Evolutionary conservation across 2,797 vertebrate genomes (phyloP).

Genomic region (Xyrichtys novacula): DNA sequence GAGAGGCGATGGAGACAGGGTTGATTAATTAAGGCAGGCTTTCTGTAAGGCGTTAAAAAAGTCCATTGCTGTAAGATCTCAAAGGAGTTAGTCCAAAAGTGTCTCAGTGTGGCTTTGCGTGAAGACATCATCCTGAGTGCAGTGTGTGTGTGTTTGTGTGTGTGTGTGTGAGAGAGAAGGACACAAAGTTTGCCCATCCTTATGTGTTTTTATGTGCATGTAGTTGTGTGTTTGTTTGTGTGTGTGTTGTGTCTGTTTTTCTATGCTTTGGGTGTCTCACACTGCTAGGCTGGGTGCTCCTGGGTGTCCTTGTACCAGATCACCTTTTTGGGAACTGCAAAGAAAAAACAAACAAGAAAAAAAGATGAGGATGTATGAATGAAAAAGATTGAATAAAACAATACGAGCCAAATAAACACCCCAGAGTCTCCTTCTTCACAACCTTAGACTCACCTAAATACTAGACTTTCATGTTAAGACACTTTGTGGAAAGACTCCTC

Average conservation of each 20-base stretch:
- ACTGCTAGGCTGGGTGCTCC: constrained; percentile 82
- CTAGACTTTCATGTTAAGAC: no score
- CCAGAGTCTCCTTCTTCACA: no score
- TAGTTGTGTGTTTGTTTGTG: constrained; percentile 53
- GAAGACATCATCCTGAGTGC: constrained; percentile 85
- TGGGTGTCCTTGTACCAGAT: constrained; percentile 83
- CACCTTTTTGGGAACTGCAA: constrained; percentile 81
- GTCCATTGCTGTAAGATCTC: constrained; percentile 82
- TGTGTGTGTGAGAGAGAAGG: constrained; percentile 61
- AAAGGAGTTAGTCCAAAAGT: constrained; percentile 85
- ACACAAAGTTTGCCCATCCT: constrained; percentile 65
- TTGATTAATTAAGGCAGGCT: constrained; percentile 85
- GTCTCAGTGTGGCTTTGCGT: constrained; percentile 83
- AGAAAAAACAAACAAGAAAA: not conserved
- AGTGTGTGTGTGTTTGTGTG: constrained; percentile 68
- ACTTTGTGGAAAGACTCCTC: no score
- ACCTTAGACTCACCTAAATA: no score
- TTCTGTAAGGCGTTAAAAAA: constrained; percentile 87
- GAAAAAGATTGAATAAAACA: no score
- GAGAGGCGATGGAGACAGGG: constrained; percentile 69
- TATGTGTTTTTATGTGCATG: constrained; percentile 65
- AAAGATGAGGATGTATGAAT: no score
- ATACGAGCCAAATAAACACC: no score
- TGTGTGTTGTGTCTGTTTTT: constrained; percentile 48
- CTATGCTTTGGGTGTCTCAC: constrained; percentile 35